Evolutionary conservation across 1,140 invertebrate species (phyloP), one percentile per base, ranked within the genome.

Genomic region (Nasonia longicornis): DNA sequence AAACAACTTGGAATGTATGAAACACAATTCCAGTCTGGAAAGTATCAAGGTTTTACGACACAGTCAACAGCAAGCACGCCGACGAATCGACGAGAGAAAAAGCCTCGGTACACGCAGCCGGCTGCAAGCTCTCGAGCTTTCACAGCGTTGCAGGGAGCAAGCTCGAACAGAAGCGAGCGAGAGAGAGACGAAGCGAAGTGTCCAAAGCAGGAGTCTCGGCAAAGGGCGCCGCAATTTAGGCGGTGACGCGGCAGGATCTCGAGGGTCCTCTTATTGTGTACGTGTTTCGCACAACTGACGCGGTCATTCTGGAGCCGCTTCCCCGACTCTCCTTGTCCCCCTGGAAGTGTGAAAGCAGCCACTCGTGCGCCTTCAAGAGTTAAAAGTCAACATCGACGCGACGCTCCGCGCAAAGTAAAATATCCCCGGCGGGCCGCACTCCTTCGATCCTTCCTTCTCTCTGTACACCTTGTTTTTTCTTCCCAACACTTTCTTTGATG

Each of bases 221-320:
- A 63, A 58, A 72, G 29, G 20, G 73, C 52, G 48, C 29, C 48
- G 52, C 77, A 45, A 58, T 48, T 72, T 72, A 29, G 48, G 67
- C 29, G 70, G 77, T 52, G 48, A 58, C 73, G 29, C 69, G 48
- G 29, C 69, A 63, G 35, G 26, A 79, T 63, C 8, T 79, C 73
- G 35, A 80, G 72, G 72, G 42, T 14, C 38, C 58, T 80, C 72
- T 80, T 35, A 42, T 80, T 80, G 78, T 80, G 52, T 66, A 48
- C 78, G 63, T 67, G 58, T 73, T 80, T 80, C 71, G 58, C 71
- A n/a, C 70, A 80, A 80, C 79, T 80, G 72, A 75, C 79, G 72
- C 26, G 58, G 31, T 75, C 48, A 71, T 79, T 71, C 38, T 58
- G 29, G n/a, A n/a, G 12, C 16, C 6, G 20, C 52, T 20, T 7